Percentiles rank a stretch among this genome's conserved stretches.
Conservation (phyloP, 2,888 invertebrate species). For the Rotaria sp. region DNA sequence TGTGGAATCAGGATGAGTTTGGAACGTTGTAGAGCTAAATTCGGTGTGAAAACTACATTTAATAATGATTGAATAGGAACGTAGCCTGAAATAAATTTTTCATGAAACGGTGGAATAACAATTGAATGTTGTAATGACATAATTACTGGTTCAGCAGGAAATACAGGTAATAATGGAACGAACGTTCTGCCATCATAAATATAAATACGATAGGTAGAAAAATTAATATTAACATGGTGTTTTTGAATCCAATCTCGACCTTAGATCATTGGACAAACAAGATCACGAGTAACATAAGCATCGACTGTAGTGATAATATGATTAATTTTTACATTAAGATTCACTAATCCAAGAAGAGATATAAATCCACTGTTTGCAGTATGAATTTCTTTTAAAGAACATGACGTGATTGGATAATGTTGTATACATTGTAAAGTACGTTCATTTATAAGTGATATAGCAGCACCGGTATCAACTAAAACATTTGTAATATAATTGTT, state of each 20-base stretch:
- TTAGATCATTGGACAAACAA: not conserved
- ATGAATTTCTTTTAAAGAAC: not conserved
- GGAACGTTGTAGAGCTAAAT: not conserved
- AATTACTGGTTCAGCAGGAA: not conserved
- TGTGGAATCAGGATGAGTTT: not conserved
- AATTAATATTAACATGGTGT: not conserved
- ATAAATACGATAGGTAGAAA: not conserved
- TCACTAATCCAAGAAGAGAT: not conserved
- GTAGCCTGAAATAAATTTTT: not conserved
- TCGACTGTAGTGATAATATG: not conserved
- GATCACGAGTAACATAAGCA: not conserved
- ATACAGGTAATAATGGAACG: not conserved
- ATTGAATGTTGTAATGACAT: not conserved
- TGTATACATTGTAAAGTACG: not conserved
- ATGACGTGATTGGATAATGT: not conserved
- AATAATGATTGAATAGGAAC: not conserved
- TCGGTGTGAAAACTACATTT: not conserved
- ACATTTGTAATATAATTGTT: not conserved
- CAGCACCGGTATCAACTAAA: not conserved
- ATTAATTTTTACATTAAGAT: not conserved
- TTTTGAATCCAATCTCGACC: not conserved
- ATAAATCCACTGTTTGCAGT: not conserved
- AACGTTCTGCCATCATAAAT: not conserved
- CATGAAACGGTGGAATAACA: not conserved
- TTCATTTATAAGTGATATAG: not conserved